A percentile compares a stretch with the other conserved stretches of the same genome.
Conservation (phyloP, 2,888 invertebrate genomes). For the Entomobrya multifasciata region DNA sequence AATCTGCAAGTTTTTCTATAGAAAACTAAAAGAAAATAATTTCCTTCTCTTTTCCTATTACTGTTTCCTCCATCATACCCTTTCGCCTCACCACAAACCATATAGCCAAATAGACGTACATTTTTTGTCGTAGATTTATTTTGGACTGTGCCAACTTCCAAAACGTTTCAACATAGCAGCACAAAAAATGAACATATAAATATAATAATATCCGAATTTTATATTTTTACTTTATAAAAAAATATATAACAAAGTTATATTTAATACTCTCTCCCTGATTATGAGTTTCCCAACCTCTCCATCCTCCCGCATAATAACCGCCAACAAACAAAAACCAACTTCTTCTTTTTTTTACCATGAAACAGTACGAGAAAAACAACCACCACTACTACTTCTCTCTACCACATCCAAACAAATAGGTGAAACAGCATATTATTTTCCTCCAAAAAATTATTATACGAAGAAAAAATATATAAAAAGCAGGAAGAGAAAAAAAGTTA, state of each 20-base stretch:
- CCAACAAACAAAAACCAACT: conserved; percentile 9
- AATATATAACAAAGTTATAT: conserved; percentile 3
- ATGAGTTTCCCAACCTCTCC: neutral
- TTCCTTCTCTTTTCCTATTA: neutral
- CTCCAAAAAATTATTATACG: neutral
- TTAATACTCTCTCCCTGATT: neutral
- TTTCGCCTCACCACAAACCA: neutral
- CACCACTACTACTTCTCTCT: neutral
- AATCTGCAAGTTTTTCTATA: neutral
- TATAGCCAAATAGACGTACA: neutral
- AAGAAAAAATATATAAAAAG: neutral
- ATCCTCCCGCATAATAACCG: conserved; percentile 25
- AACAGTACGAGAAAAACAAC: neutral
- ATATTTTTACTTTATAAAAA: neutral
- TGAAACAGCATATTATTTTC: conserved; percentile 1
- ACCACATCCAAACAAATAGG: neutral
- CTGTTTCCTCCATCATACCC: neutral
- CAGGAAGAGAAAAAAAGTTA: neutral
- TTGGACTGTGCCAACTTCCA: conserved; percentile 3
- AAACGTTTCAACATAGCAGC: too few species aligned
- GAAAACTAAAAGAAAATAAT: neutral
- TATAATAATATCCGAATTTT: neutral
- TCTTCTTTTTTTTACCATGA: neutral
- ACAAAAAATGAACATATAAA: neutral
- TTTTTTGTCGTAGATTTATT: neutral